Evolutionary conservation across 2,888 invertebrate species (phyloP).

Genomic region (Ethmia dodecea): DNA sequence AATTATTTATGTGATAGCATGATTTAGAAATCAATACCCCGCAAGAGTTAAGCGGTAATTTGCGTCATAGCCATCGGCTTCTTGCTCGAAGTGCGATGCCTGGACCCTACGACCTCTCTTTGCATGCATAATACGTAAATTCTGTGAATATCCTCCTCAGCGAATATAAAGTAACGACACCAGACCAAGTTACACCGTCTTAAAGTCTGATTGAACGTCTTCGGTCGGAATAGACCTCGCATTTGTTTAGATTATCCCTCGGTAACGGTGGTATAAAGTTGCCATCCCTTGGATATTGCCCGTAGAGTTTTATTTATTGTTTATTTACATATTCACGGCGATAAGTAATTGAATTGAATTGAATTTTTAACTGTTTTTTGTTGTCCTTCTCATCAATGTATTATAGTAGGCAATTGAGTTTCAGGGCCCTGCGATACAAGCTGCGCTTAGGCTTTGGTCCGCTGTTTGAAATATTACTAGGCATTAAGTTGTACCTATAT

Average conservation of each 20-base stretch:
- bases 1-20: too few species aligned
- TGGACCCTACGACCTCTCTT: slow-evolving; percentile 48
- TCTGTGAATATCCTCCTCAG: slow-evolving; percentile 46
- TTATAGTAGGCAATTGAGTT: too few species aligned
- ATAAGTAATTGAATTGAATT: background rate
- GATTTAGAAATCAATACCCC: too few species aligned
- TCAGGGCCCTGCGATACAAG: too few species aligned
- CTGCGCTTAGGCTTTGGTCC: too few species aligned
- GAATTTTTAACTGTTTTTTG: too few species aligned
- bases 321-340: background rate
- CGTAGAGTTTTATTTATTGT: slow-evolving; percentile 9
- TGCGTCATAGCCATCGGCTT: too few species aligned
- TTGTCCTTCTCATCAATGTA: too few species aligned
- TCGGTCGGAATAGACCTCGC: slow-evolving; percentile 40
- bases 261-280: slow-evolving; percentile 27
- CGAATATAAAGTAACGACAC: slow-evolving; percentile 57
- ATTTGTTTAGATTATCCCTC: slow-evolving; percentile 51
- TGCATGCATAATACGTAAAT: slow-evolving; percentile 57
- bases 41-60: too few species aligned
- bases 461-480: too few species aligned
- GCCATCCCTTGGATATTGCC: slow-evolving; percentile 8
- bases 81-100: too few species aligned
- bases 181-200: slow-evolving; percentile 34
- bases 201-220: slow-evolving; percentile 51
- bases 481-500: too few species aligned